phyloP scores from a whole-genome alignment of 2,113 vertebrate genomes.

The Pelecanus crispus region DNA sequence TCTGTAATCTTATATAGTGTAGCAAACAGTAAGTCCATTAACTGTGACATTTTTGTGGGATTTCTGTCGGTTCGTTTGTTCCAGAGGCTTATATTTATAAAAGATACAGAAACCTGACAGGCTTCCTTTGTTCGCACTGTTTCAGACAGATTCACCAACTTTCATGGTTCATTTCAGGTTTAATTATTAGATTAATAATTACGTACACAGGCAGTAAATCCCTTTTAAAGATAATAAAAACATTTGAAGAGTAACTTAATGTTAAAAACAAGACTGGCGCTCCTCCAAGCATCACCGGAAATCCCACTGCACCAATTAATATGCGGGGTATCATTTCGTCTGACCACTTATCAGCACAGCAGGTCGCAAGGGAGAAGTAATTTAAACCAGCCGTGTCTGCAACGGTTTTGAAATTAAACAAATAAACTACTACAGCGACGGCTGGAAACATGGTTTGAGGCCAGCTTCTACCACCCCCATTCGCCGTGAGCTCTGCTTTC shows the following conservation, averaged over 20 bases:
- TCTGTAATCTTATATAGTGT: background rate
- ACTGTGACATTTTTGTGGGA: background rate
- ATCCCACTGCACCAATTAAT: background rate
- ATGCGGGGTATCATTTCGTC: background rate
- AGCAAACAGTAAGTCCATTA: background rate
- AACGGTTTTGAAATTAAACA: background rate
- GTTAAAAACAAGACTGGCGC: background rate
- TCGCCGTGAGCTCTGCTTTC: accelerated
- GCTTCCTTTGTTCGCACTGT: background rate
- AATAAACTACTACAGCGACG: background rate
- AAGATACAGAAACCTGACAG: background rate
- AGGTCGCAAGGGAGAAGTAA: background rate
- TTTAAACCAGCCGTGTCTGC: background rate
- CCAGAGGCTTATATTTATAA: background rate
- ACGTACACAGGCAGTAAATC: background rate
- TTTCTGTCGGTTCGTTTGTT: background rate
- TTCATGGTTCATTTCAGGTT: background rate
- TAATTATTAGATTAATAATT: constrained; percentile 3
- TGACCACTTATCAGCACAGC: background rate
- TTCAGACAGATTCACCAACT: background rate
- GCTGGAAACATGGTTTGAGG: background rate
- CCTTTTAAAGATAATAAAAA: background rate
- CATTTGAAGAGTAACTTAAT: background rate
- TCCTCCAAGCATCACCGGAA: background rate
- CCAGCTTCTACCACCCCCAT: background rate